A percentile compares a stretch with the other conserved stretches of the same genome.
Conservation (phyloP, 2,888 invertebrate genomes). For the Dynastes grantii region DNA sequence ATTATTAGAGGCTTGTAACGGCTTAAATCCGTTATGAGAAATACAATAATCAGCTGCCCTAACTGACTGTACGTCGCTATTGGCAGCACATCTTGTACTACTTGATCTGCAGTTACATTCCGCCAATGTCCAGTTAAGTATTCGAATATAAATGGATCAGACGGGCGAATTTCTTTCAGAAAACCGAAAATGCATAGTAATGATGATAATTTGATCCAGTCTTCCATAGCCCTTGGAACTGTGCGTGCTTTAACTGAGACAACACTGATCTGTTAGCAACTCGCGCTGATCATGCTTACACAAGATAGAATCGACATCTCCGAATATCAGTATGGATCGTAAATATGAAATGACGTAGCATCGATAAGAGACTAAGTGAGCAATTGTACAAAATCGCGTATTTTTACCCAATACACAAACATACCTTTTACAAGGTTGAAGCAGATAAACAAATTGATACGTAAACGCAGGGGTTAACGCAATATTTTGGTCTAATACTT, state of each 20-base stretch:
- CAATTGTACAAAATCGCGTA: slow-evolving; percentile 11
- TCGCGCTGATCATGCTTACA: neutral
- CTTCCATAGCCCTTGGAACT: slow-evolving; percentile 69
- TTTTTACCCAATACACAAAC: neutral
- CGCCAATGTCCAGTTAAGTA: slow-evolving; percentile 84
- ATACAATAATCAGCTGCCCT: slow-evolving; percentile 81
- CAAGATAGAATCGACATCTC: slow-evolving; percentile 16
- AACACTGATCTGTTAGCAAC: neutral
- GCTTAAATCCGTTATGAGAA: slow-evolving; percentile 87
- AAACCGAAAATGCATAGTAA: slow-evolving; percentile 87
- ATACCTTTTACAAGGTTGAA: neutral
- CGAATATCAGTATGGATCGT: slow-evolving; percentile 22
- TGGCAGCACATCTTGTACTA: slow-evolving; percentile 88
- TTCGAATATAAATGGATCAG: slow-evolving; percentile 88
- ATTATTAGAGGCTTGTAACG: slow-evolving; percentile 92
- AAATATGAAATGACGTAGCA: slow-evolving; percentile 38
- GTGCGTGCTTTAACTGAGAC: neutral
- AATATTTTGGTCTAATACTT: too few species aligned
- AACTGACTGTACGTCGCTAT: slow-evolving; percentile 90
- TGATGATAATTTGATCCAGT: slow-evolving; percentile 82
- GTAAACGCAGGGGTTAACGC: too few species aligned
- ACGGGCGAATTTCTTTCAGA: slow-evolving; percentile 87
- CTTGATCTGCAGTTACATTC: slow-evolving; percentile 81
- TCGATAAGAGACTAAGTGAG: slow-evolving; percentile 30
- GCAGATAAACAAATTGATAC: too few species aligned